These are phyloP conservation scores for Temnopleurus reevesii DNA, from an alignment of 53 echinoderm and acorn worm genomes.

Conservation along the genomic window DNA sequence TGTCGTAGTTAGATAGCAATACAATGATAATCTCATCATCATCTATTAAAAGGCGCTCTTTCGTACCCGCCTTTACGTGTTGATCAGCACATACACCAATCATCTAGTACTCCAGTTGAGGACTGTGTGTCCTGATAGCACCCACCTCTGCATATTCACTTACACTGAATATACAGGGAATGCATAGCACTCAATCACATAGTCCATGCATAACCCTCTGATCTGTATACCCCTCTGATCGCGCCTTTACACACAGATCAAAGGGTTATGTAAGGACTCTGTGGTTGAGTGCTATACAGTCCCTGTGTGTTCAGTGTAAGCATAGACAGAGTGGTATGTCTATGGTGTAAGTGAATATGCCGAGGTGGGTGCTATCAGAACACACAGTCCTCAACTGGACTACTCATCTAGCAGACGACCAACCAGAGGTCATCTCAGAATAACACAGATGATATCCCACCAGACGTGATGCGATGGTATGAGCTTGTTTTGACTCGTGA, in stretches of 20 bases:
- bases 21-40: background rate
- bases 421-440: too few relatives aligned
- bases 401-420: too few relatives aligned
- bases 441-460: too few relatives aligned
- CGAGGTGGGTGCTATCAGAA: too few relatives aligned
- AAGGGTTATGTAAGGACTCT: too few relatives aligned
- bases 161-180: background rate
- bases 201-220: background rate
- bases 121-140: too few relatives aligned
- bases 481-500: slow-evolving; percentile 15
- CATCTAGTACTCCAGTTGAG: too few relatives aligned
- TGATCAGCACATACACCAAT: too few relatives aligned
- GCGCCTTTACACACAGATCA: too few relatives aligned
- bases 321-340: background rate
- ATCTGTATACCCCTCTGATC: background rate
- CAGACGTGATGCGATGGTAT: background rate
- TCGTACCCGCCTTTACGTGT: slow-evolving; percentile 7
- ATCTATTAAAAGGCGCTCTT: background rate
- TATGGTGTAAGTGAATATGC: background rate
- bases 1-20: background rate
- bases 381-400: too few relatives aligned
- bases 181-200: background rate
- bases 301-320: background rate
- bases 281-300: too few relatives aligned
- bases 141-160: too few relatives aligned